Conservation (phyloP, 1,140 invertebrate species). For the Calliopsis andreniformis region DNA sequence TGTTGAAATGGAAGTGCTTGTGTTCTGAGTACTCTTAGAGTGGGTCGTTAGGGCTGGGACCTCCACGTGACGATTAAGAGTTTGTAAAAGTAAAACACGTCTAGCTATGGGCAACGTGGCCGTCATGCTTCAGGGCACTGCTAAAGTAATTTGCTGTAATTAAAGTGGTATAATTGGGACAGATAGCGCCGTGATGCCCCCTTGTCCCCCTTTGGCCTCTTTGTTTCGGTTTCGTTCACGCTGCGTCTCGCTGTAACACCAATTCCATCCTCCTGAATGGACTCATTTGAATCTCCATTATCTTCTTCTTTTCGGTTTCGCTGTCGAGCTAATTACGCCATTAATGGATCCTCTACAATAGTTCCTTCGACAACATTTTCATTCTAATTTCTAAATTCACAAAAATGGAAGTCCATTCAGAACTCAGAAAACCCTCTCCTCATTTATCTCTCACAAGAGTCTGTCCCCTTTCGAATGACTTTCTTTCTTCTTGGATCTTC, state of each 20-base stretch:
- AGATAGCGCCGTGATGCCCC: conserved; percentile 48
- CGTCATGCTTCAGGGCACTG: conserved; percentile 47
- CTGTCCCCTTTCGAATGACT: too few relatives aligned
- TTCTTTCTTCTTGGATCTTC: too few relatives aligned
- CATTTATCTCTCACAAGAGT: too few relatives aligned
- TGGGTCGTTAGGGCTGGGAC: not conserved
- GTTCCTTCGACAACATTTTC: too few relatives aligned
- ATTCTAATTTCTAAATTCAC: too few relatives aligned
- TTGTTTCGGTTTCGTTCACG: conserved; percentile 10
- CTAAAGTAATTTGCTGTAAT: conserved; percentile 67
- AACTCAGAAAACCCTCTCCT: too few relatives aligned
- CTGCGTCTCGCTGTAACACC: conserved; percentile 9
- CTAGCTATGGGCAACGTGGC: not conserved
- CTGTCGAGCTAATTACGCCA: conserved; percentile 8
- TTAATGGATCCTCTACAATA: too few relatives aligned
- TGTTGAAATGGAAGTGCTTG: too few relatives aligned
- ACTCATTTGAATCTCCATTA: conserved; percentile 20
- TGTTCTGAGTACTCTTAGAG: too few relatives aligned
- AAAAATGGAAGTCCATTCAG: too few relatives aligned
- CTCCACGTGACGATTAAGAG: not conserved
- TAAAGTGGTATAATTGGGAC: conserved; percentile 69
- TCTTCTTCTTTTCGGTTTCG: conserved; percentile 6
- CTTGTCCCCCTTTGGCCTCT: not conserved
- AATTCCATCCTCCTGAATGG: not conserved
- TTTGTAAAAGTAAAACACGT: not conserved